A percentile compares a stretch with the other conserved stretches of the same genome.
Evolutionary conservation across 35 echinoderm and acorn worm species (phyloP).

Genomic region (Eucidaris tribuloides): DNA sequence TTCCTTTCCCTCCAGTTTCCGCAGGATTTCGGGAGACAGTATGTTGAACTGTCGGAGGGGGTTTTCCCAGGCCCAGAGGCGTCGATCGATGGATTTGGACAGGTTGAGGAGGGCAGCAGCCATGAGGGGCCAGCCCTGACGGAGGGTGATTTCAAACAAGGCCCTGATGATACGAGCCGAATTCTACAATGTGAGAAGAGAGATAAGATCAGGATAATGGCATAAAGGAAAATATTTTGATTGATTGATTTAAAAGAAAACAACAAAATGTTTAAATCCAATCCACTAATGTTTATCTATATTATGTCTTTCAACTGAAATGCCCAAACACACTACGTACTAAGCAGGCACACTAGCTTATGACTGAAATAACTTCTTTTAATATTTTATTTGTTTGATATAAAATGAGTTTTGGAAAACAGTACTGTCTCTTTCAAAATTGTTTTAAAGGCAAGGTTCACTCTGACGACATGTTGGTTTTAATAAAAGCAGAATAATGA

Average conservation of each 20-base stretch:
- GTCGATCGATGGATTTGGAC: slow-evolving; percentile 76
- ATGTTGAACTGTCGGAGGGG: slow-evolving; percentile 80
- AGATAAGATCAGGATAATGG: neutral
- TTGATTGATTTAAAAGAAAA: neutral
- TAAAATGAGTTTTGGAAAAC: too few species aligned
- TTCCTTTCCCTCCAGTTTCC: slow-evolving; percentile 64
- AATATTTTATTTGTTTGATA: too few species aligned
- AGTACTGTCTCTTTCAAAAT: too few species aligned
- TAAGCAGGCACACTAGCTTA: too few species aligned
- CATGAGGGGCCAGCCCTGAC: slow-evolving; percentile 89
- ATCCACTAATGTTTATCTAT: too few species aligned
- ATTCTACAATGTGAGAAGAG: slow-evolving; percentile 66
- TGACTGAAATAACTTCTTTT: too few species aligned
- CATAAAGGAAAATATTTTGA: neutral
- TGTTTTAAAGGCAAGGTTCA: too few species aligned
- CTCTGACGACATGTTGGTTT: too few species aligned
- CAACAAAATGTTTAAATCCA: neutral
- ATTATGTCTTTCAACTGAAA: too few species aligned
- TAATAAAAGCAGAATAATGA: too few species aligned
- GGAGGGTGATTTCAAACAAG: slow-evolving; percentile 85
- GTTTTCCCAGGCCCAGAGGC: slow-evolving; percentile 86
- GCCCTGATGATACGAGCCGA: slow-evolving; percentile 89
- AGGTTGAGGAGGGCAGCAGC: slow-evolving; percentile 59
- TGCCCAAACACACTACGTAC: too few species aligned
- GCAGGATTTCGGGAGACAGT: slow-evolving; percentile 52